Conservation (phyloP, 2,888 invertebrate species). For the Leucophenga maculata region DNA sequence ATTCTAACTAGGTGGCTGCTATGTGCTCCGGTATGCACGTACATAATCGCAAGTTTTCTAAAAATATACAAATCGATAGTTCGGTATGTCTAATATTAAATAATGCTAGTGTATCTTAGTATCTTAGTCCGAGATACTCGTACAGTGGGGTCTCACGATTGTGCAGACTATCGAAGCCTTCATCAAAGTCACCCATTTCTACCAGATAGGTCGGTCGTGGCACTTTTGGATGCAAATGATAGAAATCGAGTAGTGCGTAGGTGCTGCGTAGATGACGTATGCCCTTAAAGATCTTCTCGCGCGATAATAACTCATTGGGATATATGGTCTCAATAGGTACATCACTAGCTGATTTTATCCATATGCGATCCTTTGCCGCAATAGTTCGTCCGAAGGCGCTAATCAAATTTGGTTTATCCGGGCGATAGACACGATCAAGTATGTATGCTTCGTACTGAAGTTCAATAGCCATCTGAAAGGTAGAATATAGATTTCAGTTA, state of each 20-base stretch:
- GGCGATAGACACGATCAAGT: conserved; percentile 48
- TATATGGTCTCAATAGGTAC: conserved; percentile 65
- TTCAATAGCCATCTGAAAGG: conserved; percentile 67
- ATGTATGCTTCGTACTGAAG: conserved; percentile 67
- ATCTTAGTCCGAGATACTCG: conserved; percentile 64
- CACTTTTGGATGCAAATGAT: conserved; percentile 58
- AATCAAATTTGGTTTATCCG: conserved; percentile 47
- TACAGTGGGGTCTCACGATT: conserved; percentile 64
- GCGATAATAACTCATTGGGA: conserved; percentile 65
- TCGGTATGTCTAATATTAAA: too few relatives aligned
- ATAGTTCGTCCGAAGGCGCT: conserved; percentile 71
- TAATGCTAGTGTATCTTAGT: conserved; percentile 35
- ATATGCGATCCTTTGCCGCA: conserved; percentile 61
- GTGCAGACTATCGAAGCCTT: conserved; percentile 42
- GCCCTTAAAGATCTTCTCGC: conserved; percentile 69
- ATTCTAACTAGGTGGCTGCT: too few relatives aligned
- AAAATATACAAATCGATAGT: too few relatives aligned
- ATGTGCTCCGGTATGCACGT: too few relatives aligned
- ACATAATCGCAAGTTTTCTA: too few relatives aligned
- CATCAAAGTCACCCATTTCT: conserved; percentile 60
- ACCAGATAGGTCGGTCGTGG: conserved; percentile 64
- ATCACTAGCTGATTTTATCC: conserved; percentile 56
- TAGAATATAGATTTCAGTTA: neutral
- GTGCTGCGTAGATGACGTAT: conserved; percentile 70
- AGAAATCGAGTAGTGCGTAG: conserved; percentile 64